Evolutionary conservation across 2,888 invertebrate genomes (phyloP).

Genomic region (Callyntrura guangdongensis): DNA sequence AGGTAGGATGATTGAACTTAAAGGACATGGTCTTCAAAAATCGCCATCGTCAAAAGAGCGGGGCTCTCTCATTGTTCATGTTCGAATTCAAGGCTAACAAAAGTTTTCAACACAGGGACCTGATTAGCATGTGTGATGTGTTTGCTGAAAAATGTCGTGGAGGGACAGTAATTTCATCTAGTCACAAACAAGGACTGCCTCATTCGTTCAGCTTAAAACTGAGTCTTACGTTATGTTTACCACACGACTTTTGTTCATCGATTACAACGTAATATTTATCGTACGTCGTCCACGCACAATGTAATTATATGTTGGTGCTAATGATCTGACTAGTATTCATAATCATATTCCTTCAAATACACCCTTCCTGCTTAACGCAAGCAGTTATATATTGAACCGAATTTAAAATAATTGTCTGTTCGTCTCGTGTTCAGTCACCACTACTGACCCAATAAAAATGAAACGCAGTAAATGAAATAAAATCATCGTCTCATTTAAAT

Average conservation of each 20-base stretch:
- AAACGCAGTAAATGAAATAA: not conserved
- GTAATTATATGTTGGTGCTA: not conserved
- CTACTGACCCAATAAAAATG: not conserved
- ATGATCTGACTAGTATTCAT: constrained; percentile 34
- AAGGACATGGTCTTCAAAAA: constrained; percentile 55
- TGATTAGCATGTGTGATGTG: constrained; percentile 17
- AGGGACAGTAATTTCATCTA: constrained; percentile 10
- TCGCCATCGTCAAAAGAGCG: constrained; percentile 7
- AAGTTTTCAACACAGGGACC: not conserved
- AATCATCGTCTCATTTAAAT: no score
- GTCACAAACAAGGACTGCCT: constrained; percentile 34
- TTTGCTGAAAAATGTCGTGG: not conserved
- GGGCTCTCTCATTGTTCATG: constrained; percentile 62
- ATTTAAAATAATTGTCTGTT: not conserved
- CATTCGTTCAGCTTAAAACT: not conserved
- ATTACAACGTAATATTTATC: not conserved
- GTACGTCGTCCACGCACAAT: not conserved
- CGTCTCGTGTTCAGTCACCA: no score
- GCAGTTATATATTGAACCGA: not conserved
- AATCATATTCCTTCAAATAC: not conserved
- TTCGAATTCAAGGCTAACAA: constrained; percentile 36
- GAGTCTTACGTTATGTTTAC: not conserved
- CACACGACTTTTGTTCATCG: constrained; percentile 11
- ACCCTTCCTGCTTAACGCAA: not conserved
- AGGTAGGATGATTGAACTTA: constrained; percentile 70